Conservation (phyloP, 2,797 vertebrate species). For the Esox masquinongy region DNA sequence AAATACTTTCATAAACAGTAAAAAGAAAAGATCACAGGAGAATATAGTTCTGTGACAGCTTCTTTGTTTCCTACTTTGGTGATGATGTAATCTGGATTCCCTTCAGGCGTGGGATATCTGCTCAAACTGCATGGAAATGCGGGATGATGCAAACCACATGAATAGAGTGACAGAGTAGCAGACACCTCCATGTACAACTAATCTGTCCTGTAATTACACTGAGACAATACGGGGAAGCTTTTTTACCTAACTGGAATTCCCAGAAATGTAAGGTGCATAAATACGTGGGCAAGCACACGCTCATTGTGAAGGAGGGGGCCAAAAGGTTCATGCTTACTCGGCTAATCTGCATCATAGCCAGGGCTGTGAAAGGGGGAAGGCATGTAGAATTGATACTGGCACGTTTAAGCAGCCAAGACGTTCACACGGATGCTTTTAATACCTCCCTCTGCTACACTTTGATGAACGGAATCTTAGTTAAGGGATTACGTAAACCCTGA, state of each 20-base stretch:
- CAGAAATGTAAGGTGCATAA: conserved; percentile 20
- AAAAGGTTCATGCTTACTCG: neutral
- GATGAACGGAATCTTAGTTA: conserved; percentile 13
- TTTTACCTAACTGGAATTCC: conserved; percentile 36
- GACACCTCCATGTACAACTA: neutral
- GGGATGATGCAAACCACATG: conserved; percentile 55
- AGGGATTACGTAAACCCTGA: conserved; percentile 26
- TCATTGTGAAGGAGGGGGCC: neutral
- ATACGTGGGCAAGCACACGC: conserved; percentile 19
- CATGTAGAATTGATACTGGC: neutral
- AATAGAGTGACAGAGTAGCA: conserved; percentile 41
- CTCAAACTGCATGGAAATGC: conserved; percentile 33
- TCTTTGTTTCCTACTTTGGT: conserved; percentile 52
- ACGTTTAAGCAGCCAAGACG: conserved; percentile 8
- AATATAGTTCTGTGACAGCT: conserved; percentile 51
- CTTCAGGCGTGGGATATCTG: conserved; percentile 48
- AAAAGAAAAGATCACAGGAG: conserved; percentile 64
- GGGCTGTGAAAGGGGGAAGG: neutral
- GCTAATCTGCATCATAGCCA: conserved; percentile 21
- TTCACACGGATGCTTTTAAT: conserved; percentile 24
- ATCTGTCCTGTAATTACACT: conserved; percentile 25
- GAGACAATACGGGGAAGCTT: conserved; percentile 22
- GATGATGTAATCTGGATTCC: conserved; percentile 45
- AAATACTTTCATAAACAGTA: no score
- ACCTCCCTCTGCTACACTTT: conserved; percentile 12